These are phyloP conservation scores for Danaus melanippus DNA, from an alignment of 1,140 invertebrate species.

Conservation along the genomic window DNA sequence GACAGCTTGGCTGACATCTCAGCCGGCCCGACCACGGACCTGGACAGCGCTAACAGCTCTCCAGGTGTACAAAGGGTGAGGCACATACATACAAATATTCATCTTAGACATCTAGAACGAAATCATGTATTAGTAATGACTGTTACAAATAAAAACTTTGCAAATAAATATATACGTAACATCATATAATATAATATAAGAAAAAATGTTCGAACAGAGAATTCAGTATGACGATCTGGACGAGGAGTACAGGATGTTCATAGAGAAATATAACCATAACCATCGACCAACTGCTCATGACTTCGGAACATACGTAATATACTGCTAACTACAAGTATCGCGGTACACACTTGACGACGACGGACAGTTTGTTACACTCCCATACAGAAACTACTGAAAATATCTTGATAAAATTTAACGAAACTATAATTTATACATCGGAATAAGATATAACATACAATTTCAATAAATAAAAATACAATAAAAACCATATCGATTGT, in stretches of 20 bases:
- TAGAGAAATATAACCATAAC: constrained; percentile 47
- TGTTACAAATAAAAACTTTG: not conserved
- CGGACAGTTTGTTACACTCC: not conserved
- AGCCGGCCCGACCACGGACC: constrained; percentile 76
- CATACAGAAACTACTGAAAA: no score
- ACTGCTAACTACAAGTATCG: not conserved
- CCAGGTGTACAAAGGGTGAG: constrained; percentile 84
- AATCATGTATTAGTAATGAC: not conserved
- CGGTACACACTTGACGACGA: not conserved
- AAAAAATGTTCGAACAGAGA: constrained; percentile 21
- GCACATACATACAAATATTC: constrained; percentile 5
- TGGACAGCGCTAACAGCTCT: constrained; percentile 90
- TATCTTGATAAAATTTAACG: no score
- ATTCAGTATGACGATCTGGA: constrained; percentile 45
- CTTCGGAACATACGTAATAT: constrained; percentile 46
- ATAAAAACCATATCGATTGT: no score
- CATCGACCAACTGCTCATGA: constrained; percentile 34
- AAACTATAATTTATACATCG: no score
- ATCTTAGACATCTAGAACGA: no score
- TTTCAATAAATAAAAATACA: no score
- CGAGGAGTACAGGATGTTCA: constrained; percentile 49
- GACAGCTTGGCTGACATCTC: constrained; percentile 81
- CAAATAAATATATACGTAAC: no score
- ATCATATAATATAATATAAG: not conserved
- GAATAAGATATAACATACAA: no score